Evolutionary conservation across 37 sponge, comb jelly and placozoan species (phyloP), one percentile per base, ranked within the genome.

Genomic region (Hormiphora californensis): DNA sequence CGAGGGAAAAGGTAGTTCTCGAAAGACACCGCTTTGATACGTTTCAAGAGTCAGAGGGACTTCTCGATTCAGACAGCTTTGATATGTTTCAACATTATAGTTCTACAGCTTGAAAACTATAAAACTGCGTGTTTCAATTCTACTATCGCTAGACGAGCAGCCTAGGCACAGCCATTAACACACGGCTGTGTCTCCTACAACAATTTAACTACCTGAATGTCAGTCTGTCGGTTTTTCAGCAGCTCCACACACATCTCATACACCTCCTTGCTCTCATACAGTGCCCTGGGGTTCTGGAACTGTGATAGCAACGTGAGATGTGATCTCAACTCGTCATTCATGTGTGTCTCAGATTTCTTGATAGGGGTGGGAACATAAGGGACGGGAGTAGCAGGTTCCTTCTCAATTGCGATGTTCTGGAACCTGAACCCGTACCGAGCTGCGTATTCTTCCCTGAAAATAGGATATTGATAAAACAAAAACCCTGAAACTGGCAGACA

Each of bases 161-260:
- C n/a, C n/a, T n/a, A n/a, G n/a, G n/a, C n/a, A n/a, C n/a, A n/a
- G n/a, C n/a, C n/a, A n/a, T n/a, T n/a, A n/a, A n/a, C n/a, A n/a
- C n/a, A n/a, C n/a, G n/a, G n/a, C n/a, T n/a, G n/a, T n/a, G n/a
- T n/a, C n/a, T n/a, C n/a, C n/a, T n/a, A n/a, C n/a, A n/a, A n/a
- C n/a, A n/a, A n/a, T n/a, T n/a, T n/a, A n/a, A n/a, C n/a, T n/a
- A 73, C 81, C 81, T 73, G 81, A 73, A 73, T 36, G 43, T 73
- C 81, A 5, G 81, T 32, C 81, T 73, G 81, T 40, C 43, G 40
- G 46, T 33, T 73, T 0, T 23, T 11, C 43, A 73, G 81, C 2
- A 73, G 46, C 43, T 73, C 81, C 9, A 46, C 21, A 30, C 43
- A 73, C 81, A 73, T 39, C 46, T 8, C 21, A 22, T 73, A 36